Base-by-base conservation (phyloP, 1,140 invertebrate species). In the Apis laboriosa region DNA sequence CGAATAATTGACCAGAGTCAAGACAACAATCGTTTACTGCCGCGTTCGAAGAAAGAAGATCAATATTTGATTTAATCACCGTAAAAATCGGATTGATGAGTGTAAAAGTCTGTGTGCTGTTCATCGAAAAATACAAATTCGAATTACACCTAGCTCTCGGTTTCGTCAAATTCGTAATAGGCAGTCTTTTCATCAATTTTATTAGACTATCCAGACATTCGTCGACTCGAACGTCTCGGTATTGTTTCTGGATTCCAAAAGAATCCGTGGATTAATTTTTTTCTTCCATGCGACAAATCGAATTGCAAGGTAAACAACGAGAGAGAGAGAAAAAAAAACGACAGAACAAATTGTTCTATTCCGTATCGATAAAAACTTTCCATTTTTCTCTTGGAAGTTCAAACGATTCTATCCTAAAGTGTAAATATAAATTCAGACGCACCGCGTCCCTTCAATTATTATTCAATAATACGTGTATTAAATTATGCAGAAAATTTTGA, bases 111-210 rank as follows among this genome's bases (percentile, higher is more conserved):
- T 28, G n/a, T n/a, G 73, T 68, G 34, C 34, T 55, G 63, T 53
- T 68, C 24, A 15, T 77, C 64, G 53, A 77, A 77, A 82, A 77
- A 76, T 77, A 77, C 55, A 77, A 74, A 68, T 77, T 56, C 55
- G 55, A 28, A 55, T 66, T 2, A 66, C 19, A 7, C 60, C 51
- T 21, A 58, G 13, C 24, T 19, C 64, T 9, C 19, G 11, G 24
- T 55, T 68, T 76, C 63, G 9, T 61, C 55, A 68, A 70, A 82
- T 77, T 77, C 63, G 49, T 68, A 66, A 5, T 81, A 73, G 73
- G 55, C 73, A 82, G 80, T 77, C 80, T 82, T 77, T 68, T 74
- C 60, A 63, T 66, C 79, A n/a, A 66, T 49, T 43, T 43, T 74
- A 64, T 49, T 13, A 28, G 24, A 28, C 68, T 63, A 73, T 21